Evolutionary conservation across 2,888 invertebrate genomes (phyloP), one percentile per base, ranked within the genome.

Genomic region (Torymus auratus): DNA sequence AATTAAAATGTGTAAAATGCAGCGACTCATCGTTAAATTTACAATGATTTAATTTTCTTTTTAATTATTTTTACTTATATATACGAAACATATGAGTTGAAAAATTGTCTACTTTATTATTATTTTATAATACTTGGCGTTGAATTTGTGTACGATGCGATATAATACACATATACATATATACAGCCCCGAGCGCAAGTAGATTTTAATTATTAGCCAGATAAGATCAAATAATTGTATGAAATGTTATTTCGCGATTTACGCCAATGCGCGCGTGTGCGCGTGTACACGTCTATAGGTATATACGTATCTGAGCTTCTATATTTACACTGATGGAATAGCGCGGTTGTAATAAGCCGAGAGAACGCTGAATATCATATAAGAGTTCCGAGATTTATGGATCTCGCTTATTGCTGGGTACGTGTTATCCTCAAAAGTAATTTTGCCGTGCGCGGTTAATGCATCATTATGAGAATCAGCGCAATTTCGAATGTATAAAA

Each of bases 401-500:
- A 74, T 68, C 65, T 61, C 60, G 65, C 56, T 72, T 71, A 72
- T 58, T 78, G 55, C 69, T 65, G 52, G 13, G 77, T 69, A 81
- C 65, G 65, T 20, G 56, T 62, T 76, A 71, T 72, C 71, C 76
- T 61, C 50, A 41, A 52, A 77, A 64, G 76, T 61, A 80, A 81
- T 73, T 73, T 77, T 73, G n/a, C n/a, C n/a, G 73, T 28, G 20
- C 23, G 53, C 58, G 13, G 61, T 68, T 72, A 68, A 76, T 76
- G 73, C 69, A 62, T 69, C 75, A 76, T 76, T 80, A 77, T 72
- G 67, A 69, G 76, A 73, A 73, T 77, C 76, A 58, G 68, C 56
- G 62, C 56, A 64, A 28, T 77, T 81, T 64, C 62, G 28, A 77
- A 65, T 65, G 52, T 28, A 41, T 41, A 41, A 62, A 68, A 65